Conservation (phyloP, 2,113 vertebrate species). For the Pycnonotus jocosus region DNA sequence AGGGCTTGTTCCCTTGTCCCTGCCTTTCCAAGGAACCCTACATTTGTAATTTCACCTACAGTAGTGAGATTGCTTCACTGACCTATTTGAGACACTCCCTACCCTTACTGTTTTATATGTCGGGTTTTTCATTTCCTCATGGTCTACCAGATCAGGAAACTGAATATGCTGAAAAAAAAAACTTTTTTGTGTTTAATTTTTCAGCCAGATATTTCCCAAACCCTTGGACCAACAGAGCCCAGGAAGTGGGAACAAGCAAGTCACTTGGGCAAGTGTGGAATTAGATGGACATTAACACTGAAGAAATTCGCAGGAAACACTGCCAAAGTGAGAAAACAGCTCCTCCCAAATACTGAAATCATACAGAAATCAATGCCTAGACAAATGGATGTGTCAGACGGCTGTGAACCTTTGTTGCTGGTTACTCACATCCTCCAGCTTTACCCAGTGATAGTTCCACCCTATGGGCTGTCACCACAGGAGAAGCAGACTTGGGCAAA, state of each 20-base stretch:
- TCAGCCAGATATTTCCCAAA: neutral
- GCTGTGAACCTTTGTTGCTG: neutral
- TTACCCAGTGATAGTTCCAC: neutral
- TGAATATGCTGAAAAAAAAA: neutral
- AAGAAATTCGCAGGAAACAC: neutral
- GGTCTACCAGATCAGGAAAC: neutral
- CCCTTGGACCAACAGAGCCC: neutral
- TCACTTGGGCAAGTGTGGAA: neutral
- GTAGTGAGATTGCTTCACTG: neutral
- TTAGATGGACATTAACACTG: neutral
- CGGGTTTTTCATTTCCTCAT: neutral
- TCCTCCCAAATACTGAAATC: neutral
- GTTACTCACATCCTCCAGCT: conserved; percentile 22
- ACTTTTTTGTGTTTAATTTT: neutral
- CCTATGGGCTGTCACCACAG: neutral
- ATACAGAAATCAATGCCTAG: neutral
- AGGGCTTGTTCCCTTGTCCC: neutral
- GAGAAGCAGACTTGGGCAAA: neutral
- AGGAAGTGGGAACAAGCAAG: neutral
- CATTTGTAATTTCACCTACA: neutral
- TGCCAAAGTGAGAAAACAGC: neutral
- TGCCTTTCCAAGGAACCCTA: neutral
- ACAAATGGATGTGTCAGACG: neutral
- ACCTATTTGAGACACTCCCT: neutral
- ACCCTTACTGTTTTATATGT: neutral